Evolutionary conservation across 2,888 invertebrate genomes (phyloP).

Genomic region (Unio pictorum): DNA sequence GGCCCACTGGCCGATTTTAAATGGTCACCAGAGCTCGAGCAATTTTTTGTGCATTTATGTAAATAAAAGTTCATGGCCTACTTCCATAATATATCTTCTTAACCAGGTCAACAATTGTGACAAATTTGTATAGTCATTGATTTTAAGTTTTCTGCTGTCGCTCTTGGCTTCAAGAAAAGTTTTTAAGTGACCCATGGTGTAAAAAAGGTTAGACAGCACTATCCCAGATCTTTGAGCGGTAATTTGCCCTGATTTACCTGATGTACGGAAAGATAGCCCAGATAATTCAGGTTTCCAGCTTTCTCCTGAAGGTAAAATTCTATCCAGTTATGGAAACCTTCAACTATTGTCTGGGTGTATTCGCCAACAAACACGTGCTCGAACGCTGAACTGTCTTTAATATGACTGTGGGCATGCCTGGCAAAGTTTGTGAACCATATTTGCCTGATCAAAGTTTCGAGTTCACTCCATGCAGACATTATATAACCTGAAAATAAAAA

Average conservation of each 20-base stretch:
- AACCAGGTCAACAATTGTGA: no score
- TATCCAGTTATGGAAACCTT: conserved; percentile 93
- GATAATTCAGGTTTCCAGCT: conserved; percentile 46
- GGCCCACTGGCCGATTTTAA: no score
- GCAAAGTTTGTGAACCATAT: conserved; percentile 80
- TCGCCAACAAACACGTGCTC: conserved; percentile 95
- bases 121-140: no score
- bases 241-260: conserved; percentile 15
- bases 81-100: no score
- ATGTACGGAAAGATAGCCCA: conserved; percentile 47
- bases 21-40: no score
- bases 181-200: no score
- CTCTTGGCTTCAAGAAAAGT: no score
- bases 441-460: conserved; percentile 30
- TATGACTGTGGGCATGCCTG: conserved; percentile 77
- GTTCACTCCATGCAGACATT: conserved; percentile 16
- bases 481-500: conserved; percentile 14
- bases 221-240: no score
- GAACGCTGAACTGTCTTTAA: conserved; percentile 89
- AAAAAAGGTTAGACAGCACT: no score
- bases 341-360: conserved; percentile 80
- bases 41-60: no score
- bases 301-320: conserved; percentile 85
- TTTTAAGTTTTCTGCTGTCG: no score
- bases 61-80: no score